phyloP scores from a whole-genome alignment of 2,797 vertebrate species.

The Phalanger gymnotis region DNA sequence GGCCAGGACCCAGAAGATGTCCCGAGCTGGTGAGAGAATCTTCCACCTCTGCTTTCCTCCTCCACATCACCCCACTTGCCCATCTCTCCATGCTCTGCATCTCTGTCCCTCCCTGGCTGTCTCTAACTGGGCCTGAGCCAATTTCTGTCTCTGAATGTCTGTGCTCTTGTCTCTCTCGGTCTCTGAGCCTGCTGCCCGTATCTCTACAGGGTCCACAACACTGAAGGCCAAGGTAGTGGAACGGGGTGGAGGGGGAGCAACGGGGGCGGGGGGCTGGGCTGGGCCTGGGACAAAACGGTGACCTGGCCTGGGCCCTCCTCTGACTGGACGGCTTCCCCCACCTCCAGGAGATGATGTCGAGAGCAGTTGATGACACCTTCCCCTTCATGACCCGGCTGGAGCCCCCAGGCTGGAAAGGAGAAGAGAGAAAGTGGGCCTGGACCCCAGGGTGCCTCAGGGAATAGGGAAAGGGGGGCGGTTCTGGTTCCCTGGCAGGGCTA shows the following conservation, averaged over 20 bases:
- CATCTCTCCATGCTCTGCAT: neutral
- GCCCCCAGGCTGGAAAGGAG: neutral
- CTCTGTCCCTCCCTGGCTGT: neutral
- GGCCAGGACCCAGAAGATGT: neutral
- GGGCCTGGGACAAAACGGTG: neutral
- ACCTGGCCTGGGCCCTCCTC: neutral
- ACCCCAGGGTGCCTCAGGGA: neutral
- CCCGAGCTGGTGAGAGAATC: neutral
- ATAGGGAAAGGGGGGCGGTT: neutral
- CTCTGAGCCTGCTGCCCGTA: neutral
- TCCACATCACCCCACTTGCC: neutral
- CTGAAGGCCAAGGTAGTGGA: neutral
- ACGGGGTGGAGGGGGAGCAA: too few species aligned
- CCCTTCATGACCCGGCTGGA: neutral
- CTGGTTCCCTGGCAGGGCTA: neutral
- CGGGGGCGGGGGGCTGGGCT: neutral
- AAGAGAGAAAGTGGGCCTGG: neutral
- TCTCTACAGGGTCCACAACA: neutral
- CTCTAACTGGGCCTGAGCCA: too few species aligned
- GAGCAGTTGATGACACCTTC: neutral
- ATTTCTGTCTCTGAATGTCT: neutral
- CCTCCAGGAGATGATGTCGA: neutral
- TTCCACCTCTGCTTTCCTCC: too few species aligned
- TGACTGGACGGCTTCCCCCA: neutral
- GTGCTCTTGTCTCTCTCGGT: neutral